Percentiles rank a stretch among this genome's conserved stretches.
Evolutionary conservation across 1,140 invertebrate genomes (phyloP).

Genomic region (Conopomorpha cramerella): DNA sequence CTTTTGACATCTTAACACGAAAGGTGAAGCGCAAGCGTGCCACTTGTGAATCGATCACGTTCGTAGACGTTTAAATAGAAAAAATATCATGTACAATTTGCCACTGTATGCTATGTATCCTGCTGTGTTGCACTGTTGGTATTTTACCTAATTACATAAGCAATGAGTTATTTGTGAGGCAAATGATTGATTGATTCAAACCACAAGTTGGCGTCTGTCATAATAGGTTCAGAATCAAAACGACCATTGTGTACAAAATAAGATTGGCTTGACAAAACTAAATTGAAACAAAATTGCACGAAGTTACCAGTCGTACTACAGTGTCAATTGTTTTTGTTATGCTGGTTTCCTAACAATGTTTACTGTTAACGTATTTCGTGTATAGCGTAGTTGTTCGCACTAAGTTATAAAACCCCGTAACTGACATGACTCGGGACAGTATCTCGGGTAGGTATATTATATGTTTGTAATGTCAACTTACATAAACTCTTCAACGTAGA

Average conservation of each 20-base stretch:
- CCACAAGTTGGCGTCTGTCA: too few species aligned
- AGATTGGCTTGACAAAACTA: too few species aligned
- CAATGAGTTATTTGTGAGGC: too few species aligned
- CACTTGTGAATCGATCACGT: neutral
- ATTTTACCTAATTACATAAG: neutral
- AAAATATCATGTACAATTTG: neutral
- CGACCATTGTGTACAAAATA: too few species aligned
- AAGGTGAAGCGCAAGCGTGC: neutral
- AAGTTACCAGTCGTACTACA: neutral
- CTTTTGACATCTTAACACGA: neutral
- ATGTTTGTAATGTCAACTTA: neutral
- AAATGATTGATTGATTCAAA: too few species aligned
- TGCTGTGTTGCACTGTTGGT: neutral
- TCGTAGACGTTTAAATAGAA: neutral
- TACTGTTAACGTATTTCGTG: too few species aligned
- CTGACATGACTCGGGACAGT: neutral
- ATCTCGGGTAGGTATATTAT: neutral
- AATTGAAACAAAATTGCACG: too few species aligned
- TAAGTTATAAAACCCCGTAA: neutral
- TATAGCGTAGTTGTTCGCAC: too few species aligned
- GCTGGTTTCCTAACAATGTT: neutral
- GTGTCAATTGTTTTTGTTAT: too few species aligned
- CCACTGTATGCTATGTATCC: neutral
- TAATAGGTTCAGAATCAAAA: too few species aligned
- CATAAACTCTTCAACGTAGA: constrained; percentile 11